phyloP scores from a whole-genome alignment of 2,113 vertebrate species.

The Condylura cristata region DNA sequence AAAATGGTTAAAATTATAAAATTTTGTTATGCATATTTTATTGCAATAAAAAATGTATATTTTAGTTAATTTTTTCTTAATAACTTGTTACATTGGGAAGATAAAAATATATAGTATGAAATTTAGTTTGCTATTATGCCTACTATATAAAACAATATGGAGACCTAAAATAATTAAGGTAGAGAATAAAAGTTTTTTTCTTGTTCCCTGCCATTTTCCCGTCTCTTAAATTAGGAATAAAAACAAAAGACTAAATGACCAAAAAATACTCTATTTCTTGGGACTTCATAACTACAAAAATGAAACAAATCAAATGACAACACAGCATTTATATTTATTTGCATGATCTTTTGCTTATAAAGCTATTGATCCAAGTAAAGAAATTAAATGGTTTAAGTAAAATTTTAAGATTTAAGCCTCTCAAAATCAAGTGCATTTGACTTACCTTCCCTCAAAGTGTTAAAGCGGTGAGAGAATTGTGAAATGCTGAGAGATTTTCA shows the following conservation, averaged over 20 bases:
- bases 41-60: neutral
- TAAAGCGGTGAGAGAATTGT: neutral
- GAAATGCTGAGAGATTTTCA: neutral
- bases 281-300: conserved; percentile 37
- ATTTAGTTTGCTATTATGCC: conserved; percentile 37
- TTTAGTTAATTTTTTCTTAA: conserved; percentile 43
- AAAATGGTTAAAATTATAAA: neutral
- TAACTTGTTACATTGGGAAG: neutral
- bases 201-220: neutral
- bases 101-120: neutral
- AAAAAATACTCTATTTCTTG: neutral
- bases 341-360: conserved; percentile 21
- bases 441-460: conserved; percentile 11
- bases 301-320: conserved; percentile 44
- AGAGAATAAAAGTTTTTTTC: neutral
- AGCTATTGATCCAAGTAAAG: neutral
- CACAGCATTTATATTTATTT: conserved; percentile 11
- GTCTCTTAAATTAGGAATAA: conserved; percentile 29
- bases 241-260: neutral
- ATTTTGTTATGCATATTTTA: too few species aligned
- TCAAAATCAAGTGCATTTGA: conserved; percentile 29
- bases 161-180: conserved; percentile 40
- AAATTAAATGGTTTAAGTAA: neutral
- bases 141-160: conserved; percentile 17
- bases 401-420: neutral